Conservation (phyloP, 2,888 invertebrate species). For the Pimpla rufipes region DNA sequence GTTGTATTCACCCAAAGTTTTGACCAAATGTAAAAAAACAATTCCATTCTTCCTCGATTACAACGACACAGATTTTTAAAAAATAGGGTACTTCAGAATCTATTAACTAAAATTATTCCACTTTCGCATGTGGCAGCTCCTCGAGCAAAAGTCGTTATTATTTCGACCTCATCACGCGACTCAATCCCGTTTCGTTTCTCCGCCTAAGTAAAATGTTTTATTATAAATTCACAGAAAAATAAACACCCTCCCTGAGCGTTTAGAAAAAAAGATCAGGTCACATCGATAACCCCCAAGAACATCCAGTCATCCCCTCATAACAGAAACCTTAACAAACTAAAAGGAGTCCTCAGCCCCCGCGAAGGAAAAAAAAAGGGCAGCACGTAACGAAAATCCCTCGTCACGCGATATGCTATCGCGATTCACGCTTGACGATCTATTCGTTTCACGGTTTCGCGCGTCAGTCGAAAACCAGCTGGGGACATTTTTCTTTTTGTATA, state of each 20-base stretch:
- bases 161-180: background rate
- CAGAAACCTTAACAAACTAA: background rate
- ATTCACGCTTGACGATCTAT: slow-evolving; percentile 43
- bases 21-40: background rate
- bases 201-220: background rate
- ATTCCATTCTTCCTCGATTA: background rate
- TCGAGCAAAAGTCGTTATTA: background rate
- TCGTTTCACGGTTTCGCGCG: slow-evolving; percentile 41
- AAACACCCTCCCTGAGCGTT: background rate
- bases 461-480: slow-evolving; percentile 15
- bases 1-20: no score
- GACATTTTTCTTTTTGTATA: slow-evolving; percentile 21
- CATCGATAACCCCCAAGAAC: background rate
- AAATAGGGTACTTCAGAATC: no score
- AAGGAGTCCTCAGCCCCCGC: slow-evolving; percentile 5
- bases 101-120: no score
- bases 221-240: background rate
- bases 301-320: background rate
- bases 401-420: slow-evolving; percentile 47
- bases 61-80: no score
- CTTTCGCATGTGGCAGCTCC: no score
- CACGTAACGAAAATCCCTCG: slow-evolving; percentile 19
- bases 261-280: background rate
- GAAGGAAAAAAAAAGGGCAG: slow-evolving; percentile 33
- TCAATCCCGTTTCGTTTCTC: background rate